A percentile compares a stretch with the other conserved stretches of the same genome.
phyloP scores from a whole-genome alignment of 2,888 invertebrate species.

The Mimas tiliae region DNA sequence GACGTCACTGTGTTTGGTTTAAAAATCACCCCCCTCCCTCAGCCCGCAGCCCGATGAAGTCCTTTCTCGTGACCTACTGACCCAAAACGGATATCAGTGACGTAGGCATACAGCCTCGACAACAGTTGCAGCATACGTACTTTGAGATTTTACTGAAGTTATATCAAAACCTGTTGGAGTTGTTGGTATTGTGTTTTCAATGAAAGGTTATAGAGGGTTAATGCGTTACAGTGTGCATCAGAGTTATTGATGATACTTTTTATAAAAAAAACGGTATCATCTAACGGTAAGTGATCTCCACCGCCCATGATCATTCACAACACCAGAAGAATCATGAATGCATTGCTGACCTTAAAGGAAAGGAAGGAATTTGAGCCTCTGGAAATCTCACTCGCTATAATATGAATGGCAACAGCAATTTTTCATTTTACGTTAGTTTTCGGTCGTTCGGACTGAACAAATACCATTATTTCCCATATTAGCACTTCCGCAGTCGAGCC shows the following conservation, averaged over 20 bases:
- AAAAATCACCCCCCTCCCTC: constrained; percentile 64
- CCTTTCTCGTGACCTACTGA: constrained; percentile 79
- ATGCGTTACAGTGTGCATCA: neutral
- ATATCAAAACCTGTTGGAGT: constrained; percentile 54
- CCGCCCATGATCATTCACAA: too few species aligned
- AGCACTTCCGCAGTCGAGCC: too few species aligned
- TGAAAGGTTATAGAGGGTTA: constrained; percentile 59
- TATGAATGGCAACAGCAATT: too few species aligned
- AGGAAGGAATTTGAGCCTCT: too few species aligned
- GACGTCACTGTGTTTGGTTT: constrained; percentile 73
- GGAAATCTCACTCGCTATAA: too few species aligned
- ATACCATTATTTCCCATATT: too few species aligned
- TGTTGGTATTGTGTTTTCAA: constrained; percentile 66
- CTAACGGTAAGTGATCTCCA: too few species aligned
- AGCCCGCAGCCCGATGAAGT: constrained; percentile 65
- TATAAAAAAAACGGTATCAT: too few species aligned
- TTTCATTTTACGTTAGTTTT: too few species aligned
- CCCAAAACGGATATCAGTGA: constrained; percentile 77
- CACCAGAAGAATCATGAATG: too few species aligned
- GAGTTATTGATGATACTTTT: constrained; percentile 35
- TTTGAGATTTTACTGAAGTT: constrained; percentile 33
- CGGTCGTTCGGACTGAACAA: too few species aligned
- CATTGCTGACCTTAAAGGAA: too few species aligned
- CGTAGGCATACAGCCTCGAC: constrained; percentile 71
- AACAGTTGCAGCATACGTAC: constrained; percentile 45